Evolutionary conservation across 2,797 vertebrate genomes (phyloP), one percentile per base, ranked within the genome.

Genomic region (Anguilla marmorata): DNA sequence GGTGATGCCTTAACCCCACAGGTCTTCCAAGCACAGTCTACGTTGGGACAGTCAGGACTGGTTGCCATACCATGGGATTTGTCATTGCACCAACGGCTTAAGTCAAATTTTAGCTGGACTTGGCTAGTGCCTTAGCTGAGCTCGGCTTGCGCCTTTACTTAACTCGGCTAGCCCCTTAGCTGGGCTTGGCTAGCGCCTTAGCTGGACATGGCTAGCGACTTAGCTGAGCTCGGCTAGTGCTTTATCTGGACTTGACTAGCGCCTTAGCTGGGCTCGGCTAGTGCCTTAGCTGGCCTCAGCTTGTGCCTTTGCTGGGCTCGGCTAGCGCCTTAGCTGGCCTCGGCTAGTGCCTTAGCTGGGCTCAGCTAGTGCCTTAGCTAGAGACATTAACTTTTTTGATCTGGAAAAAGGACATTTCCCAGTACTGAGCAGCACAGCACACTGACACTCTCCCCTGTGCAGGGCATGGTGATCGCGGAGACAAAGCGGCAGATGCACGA

Each of bases 381-480:
- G 56, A 58, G 3, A 0, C 56, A 58, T 52, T 52, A 52, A 52
- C 50, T 45, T 63, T 3, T 63, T 63, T 3, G 3, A 63, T 63
- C 5, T 27, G 63, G 7, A 27, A n/a, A 27, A 69, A n/a, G 63
- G n/a, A 11, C 19, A 69, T 69, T 27, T n/a, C n/a, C 24, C 63
- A 27, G 56, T 58, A 14, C 56, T 16, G 16, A 58, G 56, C 56
- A 58, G 56, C 14, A 2, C 56, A 58, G 63, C 63, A 8, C 24
- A n/a, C 63, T 27, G 63, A 69, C n/a, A n/a, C 69, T n/a, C n/a
- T 82, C 56, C 8, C 27, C 41, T 14, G 48, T 27, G 2, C 87
- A 99, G 99, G 99, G 98, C 86, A 99, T 99, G 98, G 98, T 99
- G 54, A 99, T 99, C 88, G 98, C 98, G 54, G 98, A 99, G 95